phyloP scores from a whole-genome alignment of 2,797 vertebrate species.

The Pseudochirops corinnae region DNA sequence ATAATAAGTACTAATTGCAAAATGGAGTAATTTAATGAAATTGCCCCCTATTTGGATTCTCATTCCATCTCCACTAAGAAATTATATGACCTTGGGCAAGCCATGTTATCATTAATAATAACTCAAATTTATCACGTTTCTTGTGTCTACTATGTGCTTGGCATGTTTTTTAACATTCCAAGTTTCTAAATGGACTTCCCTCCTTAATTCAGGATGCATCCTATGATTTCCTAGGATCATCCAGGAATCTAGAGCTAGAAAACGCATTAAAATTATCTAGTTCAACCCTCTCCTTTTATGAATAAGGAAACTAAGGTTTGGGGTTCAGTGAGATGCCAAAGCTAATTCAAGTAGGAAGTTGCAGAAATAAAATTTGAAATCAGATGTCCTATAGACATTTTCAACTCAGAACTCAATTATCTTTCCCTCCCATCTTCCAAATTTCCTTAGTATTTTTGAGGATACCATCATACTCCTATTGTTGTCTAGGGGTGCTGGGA shows the following conservation, averaged over 20 bases:
- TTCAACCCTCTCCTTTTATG: not conserved
- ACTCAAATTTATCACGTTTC: not conserved
- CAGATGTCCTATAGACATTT: not conserved
- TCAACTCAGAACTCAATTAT: not conserved
- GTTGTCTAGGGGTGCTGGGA: too few species aligned
- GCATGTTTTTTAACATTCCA: not conserved
- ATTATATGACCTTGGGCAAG: not conserved
- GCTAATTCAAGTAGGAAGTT: not conserved
- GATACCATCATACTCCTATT: not conserved
- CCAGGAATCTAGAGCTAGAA: not conserved
- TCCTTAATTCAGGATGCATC: not conserved
- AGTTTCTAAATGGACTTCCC: not conserved
- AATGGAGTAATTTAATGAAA: not conserved
- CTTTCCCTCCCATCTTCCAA: not conserved
- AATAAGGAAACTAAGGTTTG: not conserved
- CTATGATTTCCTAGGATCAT: not conserved
- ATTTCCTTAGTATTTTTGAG: not conserved
- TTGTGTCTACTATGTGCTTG: not conserved
- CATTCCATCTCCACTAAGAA: not conserved
- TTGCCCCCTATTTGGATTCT: not conserved
- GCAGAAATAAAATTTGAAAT: not conserved
- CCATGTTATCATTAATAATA: not conserved
- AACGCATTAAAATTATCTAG: not conserved
- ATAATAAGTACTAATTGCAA: constrained; percentile 12
- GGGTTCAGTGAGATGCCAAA: not conserved